phyloP scores from a whole-genome alignment of 2,113 vertebrate species.

The Loxodonta africana region DNA sequence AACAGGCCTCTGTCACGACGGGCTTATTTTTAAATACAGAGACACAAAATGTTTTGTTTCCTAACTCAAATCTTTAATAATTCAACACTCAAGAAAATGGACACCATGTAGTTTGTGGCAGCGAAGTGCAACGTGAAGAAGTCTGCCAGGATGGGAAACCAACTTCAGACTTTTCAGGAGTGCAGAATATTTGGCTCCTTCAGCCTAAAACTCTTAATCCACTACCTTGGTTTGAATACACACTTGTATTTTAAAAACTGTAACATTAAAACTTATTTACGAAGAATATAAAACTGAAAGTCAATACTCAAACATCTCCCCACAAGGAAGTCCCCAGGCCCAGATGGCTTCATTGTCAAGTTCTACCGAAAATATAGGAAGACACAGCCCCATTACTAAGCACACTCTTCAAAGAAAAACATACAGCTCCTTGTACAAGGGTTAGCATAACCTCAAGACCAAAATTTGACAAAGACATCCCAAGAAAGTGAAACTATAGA shows the following conservation, averaged over 20 bases:
- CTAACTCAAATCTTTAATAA: not conserved
- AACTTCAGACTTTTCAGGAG: slow-evolving; percentile 15
- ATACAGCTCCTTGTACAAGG: not conserved
- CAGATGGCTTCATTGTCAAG: not conserved
- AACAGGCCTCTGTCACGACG: not conserved
- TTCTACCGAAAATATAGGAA: not conserved
- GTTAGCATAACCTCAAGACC: not conserved
- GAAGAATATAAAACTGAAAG: not conserved
- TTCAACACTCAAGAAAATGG: not conserved
- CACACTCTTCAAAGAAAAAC: not conserved
- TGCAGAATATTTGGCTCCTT: slow-evolving; percentile 26
- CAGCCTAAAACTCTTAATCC: not conserved
- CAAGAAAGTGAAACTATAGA: not conserved
- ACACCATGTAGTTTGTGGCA: not conserved
- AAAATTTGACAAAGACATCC: not conserved
- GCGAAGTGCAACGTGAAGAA: not conserved
- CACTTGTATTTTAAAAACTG: too few relatives aligned
- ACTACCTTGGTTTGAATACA: not conserved
- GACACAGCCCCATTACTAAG: not conserved
- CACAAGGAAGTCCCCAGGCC: not conserved
- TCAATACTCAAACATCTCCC: not conserved
- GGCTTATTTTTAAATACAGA: not conserved
- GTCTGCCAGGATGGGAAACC: slow-evolving; percentile 31
- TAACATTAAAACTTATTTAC: not conserved
- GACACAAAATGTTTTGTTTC: slow-evolving; percentile 40